These are phyloP conservation scores for Calycopis cecrops DNA, from an alignment of 1,140 invertebrate species.

Conservation along the genomic window DNA sequence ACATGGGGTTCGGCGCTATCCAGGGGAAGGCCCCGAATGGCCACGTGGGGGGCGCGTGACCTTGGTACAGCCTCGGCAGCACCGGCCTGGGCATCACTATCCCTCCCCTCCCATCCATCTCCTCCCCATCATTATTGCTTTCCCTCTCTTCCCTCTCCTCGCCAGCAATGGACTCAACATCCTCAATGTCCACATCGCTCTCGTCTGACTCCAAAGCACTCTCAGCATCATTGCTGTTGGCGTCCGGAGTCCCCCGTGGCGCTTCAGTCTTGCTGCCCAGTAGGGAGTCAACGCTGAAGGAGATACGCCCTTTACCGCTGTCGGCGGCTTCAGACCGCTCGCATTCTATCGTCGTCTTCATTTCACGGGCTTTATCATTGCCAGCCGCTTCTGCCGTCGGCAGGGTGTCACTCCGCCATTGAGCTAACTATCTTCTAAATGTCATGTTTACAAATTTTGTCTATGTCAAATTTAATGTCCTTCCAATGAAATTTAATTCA, in stretches of 20 bases:
- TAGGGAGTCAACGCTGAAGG: conserved; percentile 67
- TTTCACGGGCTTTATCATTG: conserved; percentile 64
- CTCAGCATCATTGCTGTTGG: conserved; percentile 52
- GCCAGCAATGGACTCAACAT: conserved; percentile 56
- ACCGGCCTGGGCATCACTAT: conserved; percentile 65
- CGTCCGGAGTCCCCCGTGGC: conserved; percentile 40
- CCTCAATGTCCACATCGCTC: conserved; percentile 66
- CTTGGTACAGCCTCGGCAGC: conserved; percentile 62
- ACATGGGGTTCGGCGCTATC: conserved; percentile 69
- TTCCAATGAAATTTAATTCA: background rate
- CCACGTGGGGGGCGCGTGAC: conserved; percentile 54
- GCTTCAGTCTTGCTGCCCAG: conserved; percentile 47
- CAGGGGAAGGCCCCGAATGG: conserved; percentile 67
- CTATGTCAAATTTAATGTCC: background rate
- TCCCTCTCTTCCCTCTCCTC: conserved; percentile 56
- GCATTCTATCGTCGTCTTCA: conserved; percentile 70
- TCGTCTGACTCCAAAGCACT: conserved; percentile 59
- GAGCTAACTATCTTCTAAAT: conserved; percentile 8
- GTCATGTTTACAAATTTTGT: conserved; percentile 1
- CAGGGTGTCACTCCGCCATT: conserved; percentile 13
- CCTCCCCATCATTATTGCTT: conserved; percentile 42
- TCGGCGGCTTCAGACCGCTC: conserved; percentile 63
- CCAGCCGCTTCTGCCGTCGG: conserved; percentile 23
- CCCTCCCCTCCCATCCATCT: conserved; percentile 46
- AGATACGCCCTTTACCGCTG: conserved; percentile 62